Base-by-base conservation (phyloP, 2,888 invertebrate genomes). In the Esperia sulphurella region DNA sequence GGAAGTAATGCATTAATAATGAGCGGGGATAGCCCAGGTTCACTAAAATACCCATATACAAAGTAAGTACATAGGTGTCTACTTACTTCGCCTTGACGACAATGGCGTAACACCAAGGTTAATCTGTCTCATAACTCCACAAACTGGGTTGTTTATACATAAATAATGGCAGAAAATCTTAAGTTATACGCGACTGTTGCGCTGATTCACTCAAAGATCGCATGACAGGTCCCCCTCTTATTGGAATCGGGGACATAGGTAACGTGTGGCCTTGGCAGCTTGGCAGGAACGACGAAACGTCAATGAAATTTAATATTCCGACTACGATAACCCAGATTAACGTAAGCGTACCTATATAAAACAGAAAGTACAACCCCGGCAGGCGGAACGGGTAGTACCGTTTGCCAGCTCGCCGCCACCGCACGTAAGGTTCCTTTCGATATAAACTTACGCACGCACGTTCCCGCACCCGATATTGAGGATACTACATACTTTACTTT, bases 291-390 rank as follows among this genome's bases (percentile, higher is more conserved):
- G 68, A 68, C 72, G 57, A 68, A 78, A 80, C 73, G 79, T 83
- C 87, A 84, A 84, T 84, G 86, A 76, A 86, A 84, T 80, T 80
- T 79, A 84, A 86, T 88, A 88, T 83, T 78, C 78, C 63, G 72
- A 69, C 66, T 73, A 78, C 80, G 73, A 76, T 88, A 87, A 88
- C 88, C 87, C 79, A 83, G 87, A 82, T 88, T 79, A 80, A 77
- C 74, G 72, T 71, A 74, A 79, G 66, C 74, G 71, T 9, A 72
- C 70, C 21, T 21, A 21, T 71, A 71, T 75, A 79, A 83, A 80
- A 83, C 71, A 78, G 83, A 74, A 78, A 83, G 83, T 81, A 74
- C 76, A 67, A 71, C 68, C 75, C 59, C 63, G 67, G 59, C 55
- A 54, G 60, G 51, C 51, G 60, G 52, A 50, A 65, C 68, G 74